phyloP scores from a whole-genome alignment of 2,113 vertebrate genomes.

The Rhabdomys dilectus region DNA sequence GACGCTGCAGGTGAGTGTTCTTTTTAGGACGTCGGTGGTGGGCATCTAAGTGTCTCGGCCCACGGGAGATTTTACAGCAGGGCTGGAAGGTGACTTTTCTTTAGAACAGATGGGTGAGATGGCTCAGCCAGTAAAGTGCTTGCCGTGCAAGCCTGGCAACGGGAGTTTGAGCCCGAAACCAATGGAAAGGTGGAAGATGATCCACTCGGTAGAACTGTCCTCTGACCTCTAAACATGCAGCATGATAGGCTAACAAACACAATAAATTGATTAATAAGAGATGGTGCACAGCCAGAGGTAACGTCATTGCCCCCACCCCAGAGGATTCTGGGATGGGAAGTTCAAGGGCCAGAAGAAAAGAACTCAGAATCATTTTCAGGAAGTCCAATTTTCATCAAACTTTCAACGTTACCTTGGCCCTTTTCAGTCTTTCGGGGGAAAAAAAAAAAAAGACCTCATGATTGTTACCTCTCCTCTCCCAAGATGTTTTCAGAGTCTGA shows the following conservation, averaged over 20 bases:
- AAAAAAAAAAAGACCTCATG: not conserved
- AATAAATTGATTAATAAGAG: not conserved
- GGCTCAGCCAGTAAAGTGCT: not conserved
- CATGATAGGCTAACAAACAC: not conserved
- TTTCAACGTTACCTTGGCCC: slow-evolving; percentile 31
- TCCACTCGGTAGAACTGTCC: not conserved
- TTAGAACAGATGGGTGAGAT: not conserved
- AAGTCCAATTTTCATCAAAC: slow-evolving; percentile 27
- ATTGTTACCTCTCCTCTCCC: slow-evolving; percentile 8
- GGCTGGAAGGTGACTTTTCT: slow-evolving; percentile 40
- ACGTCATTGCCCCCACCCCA: not conserved
- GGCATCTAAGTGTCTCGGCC: not conserved
- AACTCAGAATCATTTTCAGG: slow-evolving; percentile 51
- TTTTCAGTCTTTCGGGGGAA: slow-evolving; percentile 30
- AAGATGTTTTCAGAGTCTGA: not conserved
- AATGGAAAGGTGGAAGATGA: not conserved
- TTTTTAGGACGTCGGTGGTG: slow-evolving; percentile 50
- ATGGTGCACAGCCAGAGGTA: not conserved
- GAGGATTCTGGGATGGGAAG: slow-evolving; percentile 31
- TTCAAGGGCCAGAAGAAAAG: slow-evolving; percentile 30
- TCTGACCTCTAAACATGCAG: not conserved
- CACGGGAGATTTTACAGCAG: not conserved
- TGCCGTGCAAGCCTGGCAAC: not conserved
- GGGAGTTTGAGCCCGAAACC: not conserved
- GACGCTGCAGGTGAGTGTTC: not conserved